Conservation (phyloP, 2,797 vertebrate species). For the Heterohyrax brucei region DNA sequence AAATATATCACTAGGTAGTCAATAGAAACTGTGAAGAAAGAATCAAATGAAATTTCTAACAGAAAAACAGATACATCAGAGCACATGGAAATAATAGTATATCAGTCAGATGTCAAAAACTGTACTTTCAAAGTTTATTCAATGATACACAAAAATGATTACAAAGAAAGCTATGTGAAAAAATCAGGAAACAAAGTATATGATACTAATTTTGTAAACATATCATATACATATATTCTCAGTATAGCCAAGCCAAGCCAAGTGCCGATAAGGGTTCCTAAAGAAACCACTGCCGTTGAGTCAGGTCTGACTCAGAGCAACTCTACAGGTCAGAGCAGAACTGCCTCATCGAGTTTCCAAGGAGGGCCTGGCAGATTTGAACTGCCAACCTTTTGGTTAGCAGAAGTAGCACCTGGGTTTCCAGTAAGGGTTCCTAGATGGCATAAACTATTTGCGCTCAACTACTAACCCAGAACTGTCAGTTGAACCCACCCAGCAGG, state of each 20-base stretch:
- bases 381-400: too few relatives aligned
- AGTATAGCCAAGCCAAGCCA: too few relatives aligned
- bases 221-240: background rate
- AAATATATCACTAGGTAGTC: background rate
- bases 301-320: too few relatives aligned
- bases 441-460: too few relatives aligned
- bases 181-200: background rate
- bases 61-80: background rate
- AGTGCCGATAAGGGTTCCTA: too few relatives aligned
- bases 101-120: background rate
- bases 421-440: background rate
- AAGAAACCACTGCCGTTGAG: too few relatives aligned
- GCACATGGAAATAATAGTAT: background rate
- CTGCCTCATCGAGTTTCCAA: too few relatives aligned
- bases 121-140: background rate
- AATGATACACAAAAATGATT: background rate
- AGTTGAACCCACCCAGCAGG: too few relatives aligned
- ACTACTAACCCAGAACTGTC: too few relatives aligned
- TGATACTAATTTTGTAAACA: background rate
- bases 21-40: background rate
- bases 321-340: too few relatives aligned
- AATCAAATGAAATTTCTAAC: background rate
- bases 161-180: conserved; percentile 6
- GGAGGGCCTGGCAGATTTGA: too few relatives aligned
- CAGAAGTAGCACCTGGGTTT: too few relatives aligned